A percentile compares a stretch with the other conserved stretches of the same genome.
These are phyloP conservation scores for Pelvicachromis taeniatus DNA, from an alignment of 2,113 vertebrate species.

Conservation along the genomic window DNA sequence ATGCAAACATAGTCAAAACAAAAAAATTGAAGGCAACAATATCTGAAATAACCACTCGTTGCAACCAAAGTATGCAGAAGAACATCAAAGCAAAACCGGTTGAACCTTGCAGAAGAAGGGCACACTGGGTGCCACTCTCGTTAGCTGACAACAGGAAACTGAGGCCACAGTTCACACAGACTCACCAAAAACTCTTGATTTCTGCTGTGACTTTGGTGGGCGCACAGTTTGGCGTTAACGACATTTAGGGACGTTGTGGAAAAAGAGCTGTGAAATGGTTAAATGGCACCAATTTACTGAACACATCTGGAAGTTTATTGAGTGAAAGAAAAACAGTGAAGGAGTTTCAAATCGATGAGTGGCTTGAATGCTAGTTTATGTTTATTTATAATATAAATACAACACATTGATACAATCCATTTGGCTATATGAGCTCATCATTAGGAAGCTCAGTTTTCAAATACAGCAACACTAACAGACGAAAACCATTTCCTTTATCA, in stretches of 20 bases:
- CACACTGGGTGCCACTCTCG: neutral
- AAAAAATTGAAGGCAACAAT: neutral
- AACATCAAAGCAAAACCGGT: neutral
- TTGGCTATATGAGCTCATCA: constrained; percentile 70
- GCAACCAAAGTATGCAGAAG: neutral
- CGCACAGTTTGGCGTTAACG: neutral
- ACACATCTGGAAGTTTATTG: neutral
- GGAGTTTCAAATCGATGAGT: neutral
- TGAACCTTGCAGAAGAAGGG: neutral
- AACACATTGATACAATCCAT: constrained; percentile 69
- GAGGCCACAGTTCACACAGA: neutral
- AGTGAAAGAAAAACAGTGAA: neutral
- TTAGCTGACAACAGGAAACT: neutral
- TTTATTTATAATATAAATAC: constrained; percentile 76
- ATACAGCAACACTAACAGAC: constrained; percentile 69
- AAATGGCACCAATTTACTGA: neutral
- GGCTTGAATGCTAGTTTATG: constrained; percentile 50
- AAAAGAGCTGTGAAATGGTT: neutral
- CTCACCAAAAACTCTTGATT: neutral
- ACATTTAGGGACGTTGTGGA: neutral
- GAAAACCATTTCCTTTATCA: constrained; percentile 68
- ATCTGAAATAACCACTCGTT: neutral
- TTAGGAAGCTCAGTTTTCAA: constrained; percentile 59
- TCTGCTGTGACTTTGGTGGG: neutral
- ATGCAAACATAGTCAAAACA: neutral